A percentile compares a stretch with the other conserved stretches of the same genome.
Evolutionary conservation across 2,797 vertebrate genomes (phyloP).

Genomic region (Chaenodraco wilsoni): DNA sequence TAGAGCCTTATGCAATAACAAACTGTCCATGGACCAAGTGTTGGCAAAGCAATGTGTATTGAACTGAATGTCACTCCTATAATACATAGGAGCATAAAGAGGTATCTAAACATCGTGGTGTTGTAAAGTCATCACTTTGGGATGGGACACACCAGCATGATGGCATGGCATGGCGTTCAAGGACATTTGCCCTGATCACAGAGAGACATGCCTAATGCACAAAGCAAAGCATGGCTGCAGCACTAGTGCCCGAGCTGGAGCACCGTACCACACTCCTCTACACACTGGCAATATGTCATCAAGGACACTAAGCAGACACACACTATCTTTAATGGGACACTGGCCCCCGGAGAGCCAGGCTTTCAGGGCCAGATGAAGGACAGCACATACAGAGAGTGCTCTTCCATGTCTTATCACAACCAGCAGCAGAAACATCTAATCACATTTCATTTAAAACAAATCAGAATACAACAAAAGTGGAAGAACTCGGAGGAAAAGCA

Average conservation of each 20-base stretch:
- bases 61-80: no score
- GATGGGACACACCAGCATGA: no score
- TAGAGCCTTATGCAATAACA: no score
- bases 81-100: no score
- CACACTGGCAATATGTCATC: slow-evolving; percentile 15
- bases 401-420: not conserved
- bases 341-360: slow-evolving; percentile 47
- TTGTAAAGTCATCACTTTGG: no score
- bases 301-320: slow-evolving; percentile 21
- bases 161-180: no score
- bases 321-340: slow-evolving; percentile 56
- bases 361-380: slow-evolving; percentile 62
- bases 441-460: not conserved
- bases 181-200: not conserved
- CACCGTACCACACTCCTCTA: not conserved
- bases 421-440: not conserved
- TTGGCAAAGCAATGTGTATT: no score
- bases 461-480: not conserved
- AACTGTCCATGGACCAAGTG: no score
- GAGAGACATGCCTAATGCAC: not conserved
- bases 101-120: no score
- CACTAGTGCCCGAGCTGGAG: not conserved
- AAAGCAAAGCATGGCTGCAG: not conserved
- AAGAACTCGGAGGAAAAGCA: not conserved
- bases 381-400: not conserved